A percentile compares a stretch with the other conserved stretches of the same genome.
Conservation (phyloP, 2,113 vertebrate genomes). For the Siniperca knerii region DNA sequence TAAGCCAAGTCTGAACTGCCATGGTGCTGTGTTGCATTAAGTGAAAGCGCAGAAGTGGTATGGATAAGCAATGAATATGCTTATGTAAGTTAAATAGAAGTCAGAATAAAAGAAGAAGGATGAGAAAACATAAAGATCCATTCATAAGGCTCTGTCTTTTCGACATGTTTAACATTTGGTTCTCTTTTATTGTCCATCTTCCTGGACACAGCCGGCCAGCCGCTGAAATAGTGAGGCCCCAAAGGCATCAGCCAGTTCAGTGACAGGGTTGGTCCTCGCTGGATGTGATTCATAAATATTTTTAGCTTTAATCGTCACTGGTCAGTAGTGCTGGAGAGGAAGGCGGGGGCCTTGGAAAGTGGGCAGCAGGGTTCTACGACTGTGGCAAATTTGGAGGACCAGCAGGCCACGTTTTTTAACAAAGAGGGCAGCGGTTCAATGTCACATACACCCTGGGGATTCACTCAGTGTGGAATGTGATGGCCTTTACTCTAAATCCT, state of each 20-base stretch:
- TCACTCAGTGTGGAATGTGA: constrained; percentile 58
- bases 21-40: neutral
- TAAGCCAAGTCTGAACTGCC: neutral
- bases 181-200: constrained; percentile 44
- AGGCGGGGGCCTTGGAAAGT: constrained; percentile 54
- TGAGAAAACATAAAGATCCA: neutral
- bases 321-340: constrained; percentile 31
- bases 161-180: constrained; percentile 8
- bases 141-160: neutral
- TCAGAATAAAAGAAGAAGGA: neutral
- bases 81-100: neutral
- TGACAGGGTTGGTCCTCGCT: constrained; percentile 54
- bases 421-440: constrained; percentile 64
- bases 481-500: constrained; percentile 61
- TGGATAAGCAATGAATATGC: neutral
- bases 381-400: constrained; percentile 52
- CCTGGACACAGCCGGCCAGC: constrained; percentile 6
- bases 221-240: constrained; percentile 41
- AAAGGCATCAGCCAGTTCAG: constrained; percentile 40
- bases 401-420: constrained; percentile 40
- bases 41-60: neutral
- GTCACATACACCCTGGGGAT: constrained; percentile 55
- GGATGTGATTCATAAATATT: constrained; percentile 76
- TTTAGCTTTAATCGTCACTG: constrained; percentile 75
- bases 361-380: constrained; percentile 43